These are phyloP conservation scores for Calonectris borealis DNA, from an alignment of 2,113 vertebrate genomes.

Conservation along the genomic window DNA sequence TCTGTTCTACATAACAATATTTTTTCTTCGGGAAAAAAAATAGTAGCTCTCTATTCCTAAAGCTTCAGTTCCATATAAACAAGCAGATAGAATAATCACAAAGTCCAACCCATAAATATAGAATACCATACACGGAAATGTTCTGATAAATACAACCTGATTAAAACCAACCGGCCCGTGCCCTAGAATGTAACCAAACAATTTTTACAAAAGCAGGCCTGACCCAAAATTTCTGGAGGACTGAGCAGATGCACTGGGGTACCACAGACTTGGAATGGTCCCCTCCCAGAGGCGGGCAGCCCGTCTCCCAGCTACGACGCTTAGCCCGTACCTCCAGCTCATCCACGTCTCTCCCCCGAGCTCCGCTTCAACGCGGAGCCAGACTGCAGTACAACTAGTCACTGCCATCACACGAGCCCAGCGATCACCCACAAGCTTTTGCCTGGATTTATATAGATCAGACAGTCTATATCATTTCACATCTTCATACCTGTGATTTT, in stretches of 20 bases:
- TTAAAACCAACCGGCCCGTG: background rate
- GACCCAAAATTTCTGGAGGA: background rate
- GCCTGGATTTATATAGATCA: background rate
- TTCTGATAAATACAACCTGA: background rate
- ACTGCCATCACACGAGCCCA: background rate
- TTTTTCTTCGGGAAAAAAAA: background rate
- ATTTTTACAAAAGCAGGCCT: background rate
- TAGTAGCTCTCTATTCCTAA: background rate
- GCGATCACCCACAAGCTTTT: background rate
- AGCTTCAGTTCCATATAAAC: background rate
- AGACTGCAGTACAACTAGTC: background rate
- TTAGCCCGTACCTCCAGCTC: background rate
- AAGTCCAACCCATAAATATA: background rate
- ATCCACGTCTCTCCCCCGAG: accelerated
- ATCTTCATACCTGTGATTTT: background rate
- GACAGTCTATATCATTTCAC: background rate
- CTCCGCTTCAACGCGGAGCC: background rate
- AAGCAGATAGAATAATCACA: background rate
- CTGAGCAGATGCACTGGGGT: background rate
- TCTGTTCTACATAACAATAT: background rate
- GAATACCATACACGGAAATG: background rate
- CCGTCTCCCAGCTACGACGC: accelerated
- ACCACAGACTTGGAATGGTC: background rate
- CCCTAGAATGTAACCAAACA: background rate
- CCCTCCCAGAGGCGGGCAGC: background rate